A percentile compares a stretch with the other conserved stretches of the same genome.
Conservation (phyloP, 2,113 vertebrate species). For the Leucosticte australis region DNA sequence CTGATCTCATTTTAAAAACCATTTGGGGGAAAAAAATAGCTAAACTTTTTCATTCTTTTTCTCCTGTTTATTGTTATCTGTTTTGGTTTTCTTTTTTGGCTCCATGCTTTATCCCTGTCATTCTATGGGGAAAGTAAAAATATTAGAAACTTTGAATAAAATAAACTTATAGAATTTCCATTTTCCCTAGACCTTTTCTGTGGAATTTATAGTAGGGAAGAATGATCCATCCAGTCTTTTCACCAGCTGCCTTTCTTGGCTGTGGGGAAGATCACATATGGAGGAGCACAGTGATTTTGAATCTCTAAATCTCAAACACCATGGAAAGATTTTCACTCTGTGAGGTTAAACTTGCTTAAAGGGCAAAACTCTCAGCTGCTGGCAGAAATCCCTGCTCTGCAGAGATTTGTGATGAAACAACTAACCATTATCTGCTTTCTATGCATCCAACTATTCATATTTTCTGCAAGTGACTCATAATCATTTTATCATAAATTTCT, state of each 20-base stretch:
- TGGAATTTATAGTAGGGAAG: not conserved
- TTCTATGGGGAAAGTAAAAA: not conserved
- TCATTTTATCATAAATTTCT: not conserved
- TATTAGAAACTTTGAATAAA: not conserved
- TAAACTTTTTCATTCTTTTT: not conserved
- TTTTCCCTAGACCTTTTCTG: not conserved
- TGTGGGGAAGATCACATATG: constrained; percentile 5
- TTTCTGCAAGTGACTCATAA: not conserved
- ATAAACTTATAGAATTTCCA: not conserved
- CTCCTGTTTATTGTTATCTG: not conserved
- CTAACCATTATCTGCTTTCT: not conserved
- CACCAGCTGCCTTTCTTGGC: not conserved
- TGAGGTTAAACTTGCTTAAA: not conserved
- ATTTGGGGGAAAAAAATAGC: not conserved
- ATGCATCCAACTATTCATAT: not conserved
- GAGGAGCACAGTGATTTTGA: not conserved
- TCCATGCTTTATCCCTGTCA: not conserved
- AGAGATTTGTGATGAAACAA: not conserved
- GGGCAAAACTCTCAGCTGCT: not conserved
- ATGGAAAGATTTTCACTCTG: not conserved
- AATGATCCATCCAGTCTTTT: not conserved
- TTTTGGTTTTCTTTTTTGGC: not conserved
- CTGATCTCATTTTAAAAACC: rapidly evolving
- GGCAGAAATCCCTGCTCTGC: not conserved
- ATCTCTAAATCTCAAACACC: not conserved